Evolutionary conservation across 2,888 invertebrate species (phyloP).

Genomic region (Tanytarsus gracilentus): DNA sequence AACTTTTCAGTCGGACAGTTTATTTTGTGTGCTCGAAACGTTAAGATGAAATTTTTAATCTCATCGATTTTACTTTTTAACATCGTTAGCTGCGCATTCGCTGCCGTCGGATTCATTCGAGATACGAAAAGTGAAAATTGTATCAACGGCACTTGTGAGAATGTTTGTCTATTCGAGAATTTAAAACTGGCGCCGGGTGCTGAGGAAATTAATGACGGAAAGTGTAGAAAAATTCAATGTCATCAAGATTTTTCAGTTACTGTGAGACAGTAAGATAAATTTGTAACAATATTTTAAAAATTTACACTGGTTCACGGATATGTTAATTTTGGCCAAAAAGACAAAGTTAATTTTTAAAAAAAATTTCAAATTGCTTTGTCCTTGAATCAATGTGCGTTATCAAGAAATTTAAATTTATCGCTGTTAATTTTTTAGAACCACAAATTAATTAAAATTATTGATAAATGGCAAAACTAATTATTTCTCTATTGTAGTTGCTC

Average conservation of each 20-base stretch:
- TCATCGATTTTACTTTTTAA: background rate
- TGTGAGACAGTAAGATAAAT: conserved; percentile 8
- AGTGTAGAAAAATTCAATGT: conserved; percentile 14
- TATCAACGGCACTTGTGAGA: background rate
- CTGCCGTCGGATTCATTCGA: conserved; percentile 2
- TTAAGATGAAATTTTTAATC: background rate
- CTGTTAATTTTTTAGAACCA: no score
- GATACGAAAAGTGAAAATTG: conserved; percentile 1
- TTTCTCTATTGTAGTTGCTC: background rate
- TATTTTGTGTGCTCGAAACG: background rate
- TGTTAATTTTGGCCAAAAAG: no score
- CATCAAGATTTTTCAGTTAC: conserved; percentile 2
- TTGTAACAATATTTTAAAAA: no score
- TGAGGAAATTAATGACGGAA: conserved; percentile 13
- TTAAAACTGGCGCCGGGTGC: conserved; percentile 5
- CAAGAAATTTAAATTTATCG: no score
- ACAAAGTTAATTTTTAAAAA: no score
- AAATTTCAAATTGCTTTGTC: no score
- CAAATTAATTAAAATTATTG: no score
- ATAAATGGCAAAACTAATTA: no score
- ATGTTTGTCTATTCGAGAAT: conserved; percentile 8
- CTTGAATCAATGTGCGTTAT: no score
- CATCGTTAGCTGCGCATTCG: background rate
- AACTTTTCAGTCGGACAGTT: no score
- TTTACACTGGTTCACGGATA: no score